phyloP scores from a whole-genome alignment of 2,888 invertebrate species.

The Apamea monoglypha region DNA sequence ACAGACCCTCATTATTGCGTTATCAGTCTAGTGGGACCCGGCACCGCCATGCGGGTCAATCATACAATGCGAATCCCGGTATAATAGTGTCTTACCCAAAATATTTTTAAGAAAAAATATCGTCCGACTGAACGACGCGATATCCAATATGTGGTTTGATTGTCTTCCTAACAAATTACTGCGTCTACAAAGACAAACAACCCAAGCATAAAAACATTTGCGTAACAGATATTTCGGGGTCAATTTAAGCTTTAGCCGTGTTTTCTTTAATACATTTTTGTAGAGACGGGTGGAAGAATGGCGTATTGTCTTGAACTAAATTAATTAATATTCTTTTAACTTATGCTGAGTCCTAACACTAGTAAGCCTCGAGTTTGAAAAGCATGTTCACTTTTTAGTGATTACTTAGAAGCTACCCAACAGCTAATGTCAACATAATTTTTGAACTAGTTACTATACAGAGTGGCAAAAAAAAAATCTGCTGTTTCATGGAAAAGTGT shows the following conservation, averaged over 20 bases:
- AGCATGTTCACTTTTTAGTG: background rate
- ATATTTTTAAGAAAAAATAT: slow-evolving; percentile 30
- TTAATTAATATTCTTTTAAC: slow-evolving; percentile 25
- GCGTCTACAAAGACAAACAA: slow-evolving; percentile 60
- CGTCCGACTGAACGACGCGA: slow-evolving; percentile 25
- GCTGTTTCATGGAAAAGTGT: no score
- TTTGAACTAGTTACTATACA: background rate
- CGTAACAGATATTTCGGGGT: slow-evolving; percentile 59
- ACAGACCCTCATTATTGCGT: slow-evolving; percentile 69
- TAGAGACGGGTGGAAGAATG: slow-evolving; percentile 9
- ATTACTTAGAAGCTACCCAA: slow-evolving; percentile 1
- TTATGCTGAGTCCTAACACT: background rate
- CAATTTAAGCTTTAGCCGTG: slow-evolving; percentile 54
- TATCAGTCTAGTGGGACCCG: slow-evolving; percentile 66
- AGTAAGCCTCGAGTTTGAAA: background rate
- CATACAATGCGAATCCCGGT: slow-evolving; percentile 51
- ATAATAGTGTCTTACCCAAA: slow-evolving; percentile 43
- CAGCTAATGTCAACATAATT: background rate
- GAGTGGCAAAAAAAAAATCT: no score
- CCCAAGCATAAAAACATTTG: slow-evolving; percentile 58
- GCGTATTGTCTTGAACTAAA: slow-evolving; percentile 14
- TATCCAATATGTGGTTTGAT: slow-evolving; percentile 57
- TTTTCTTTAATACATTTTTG: slow-evolving; percentile 54
- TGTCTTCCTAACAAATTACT: slow-evolving; percentile 56
- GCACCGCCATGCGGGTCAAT: slow-evolving; percentile 64